phyloP scores from a whole-genome alignment of 2,113 vertebrate species.

The Rhombomys opimus region DNA sequence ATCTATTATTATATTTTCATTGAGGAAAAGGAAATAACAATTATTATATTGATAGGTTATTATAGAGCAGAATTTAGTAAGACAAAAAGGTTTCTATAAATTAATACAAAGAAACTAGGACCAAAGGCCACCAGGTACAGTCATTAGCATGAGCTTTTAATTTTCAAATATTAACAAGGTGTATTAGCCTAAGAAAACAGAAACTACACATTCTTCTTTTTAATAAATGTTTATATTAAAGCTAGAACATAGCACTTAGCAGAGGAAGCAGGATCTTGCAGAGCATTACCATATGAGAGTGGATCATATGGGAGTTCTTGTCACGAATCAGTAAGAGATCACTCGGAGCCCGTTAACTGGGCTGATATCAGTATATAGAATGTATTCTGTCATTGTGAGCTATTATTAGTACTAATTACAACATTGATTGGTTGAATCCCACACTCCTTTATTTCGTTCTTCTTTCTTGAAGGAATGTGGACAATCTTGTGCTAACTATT shows the following conservation, averaged over 20 bases:
- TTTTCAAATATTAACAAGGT: background rate
- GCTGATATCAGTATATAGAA: background rate
- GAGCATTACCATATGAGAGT: too few relatives aligned
- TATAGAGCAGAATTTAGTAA: background rate
- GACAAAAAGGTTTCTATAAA: background rate
- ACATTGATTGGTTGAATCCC: background rate
- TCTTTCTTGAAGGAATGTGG: background rate
- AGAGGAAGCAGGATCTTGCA: background rate
- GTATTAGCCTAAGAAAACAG: background rate
- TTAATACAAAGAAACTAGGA: background rate
- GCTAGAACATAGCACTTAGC: background rate
- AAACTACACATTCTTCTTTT: background rate
- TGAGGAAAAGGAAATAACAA: background rate
- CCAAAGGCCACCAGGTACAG: background rate
- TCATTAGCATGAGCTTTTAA: background rate
- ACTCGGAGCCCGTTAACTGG: background rate
- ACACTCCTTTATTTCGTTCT: background rate
- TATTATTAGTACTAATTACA: constrained; percentile 5
- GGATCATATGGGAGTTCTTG: background rate
- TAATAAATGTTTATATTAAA: background rate
- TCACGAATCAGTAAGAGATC: background rate
- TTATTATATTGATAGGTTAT: background rate
- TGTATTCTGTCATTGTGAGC: background rate
- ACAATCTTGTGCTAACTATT: background rate
- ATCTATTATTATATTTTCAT: background rate